Base-by-base conservation (phyloP, 1,140 invertebrate genomes). In the Drosophila guanche region DNA sequence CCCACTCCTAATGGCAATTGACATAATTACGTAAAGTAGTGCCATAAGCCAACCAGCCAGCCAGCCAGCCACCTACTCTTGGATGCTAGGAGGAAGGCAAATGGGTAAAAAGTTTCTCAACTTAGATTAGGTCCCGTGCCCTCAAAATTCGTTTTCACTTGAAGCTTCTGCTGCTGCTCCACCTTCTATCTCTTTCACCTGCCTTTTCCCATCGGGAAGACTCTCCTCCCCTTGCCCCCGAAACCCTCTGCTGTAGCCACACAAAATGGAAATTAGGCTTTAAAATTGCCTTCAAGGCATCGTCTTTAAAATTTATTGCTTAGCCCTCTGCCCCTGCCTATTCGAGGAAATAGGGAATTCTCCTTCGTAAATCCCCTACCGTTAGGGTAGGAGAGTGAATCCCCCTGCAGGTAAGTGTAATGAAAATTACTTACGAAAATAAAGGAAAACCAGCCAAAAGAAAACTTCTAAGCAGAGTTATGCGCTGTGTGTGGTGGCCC, bases 11-110 rank as follows among this genome's bases (percentile, higher is more conserved):
- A 88, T 88, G 78, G 69, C 78, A 81, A 83, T 86, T 86, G 83
- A 88, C 78, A 88, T 86, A 86, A 86, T 86, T 86, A 88, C 78
- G 83, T 71, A 88, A 86, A 86, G 83, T 86, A 86, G 83, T 88
- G 78, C 77, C 74, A 40, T 51, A 33, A 33, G 53, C 47, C 42
- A 51, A 33, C 20, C 23, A 16, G 43, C 27, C 25, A 53, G 47
- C 65, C 62, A 25, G 47, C 41, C 47, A 62, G 2, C 47, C n/a
- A 6, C 5, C n/a, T 8, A 10, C 14, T 20, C 20, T 62, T 55
- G 5, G 27, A 22, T 16, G 41, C 8, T 8, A 61, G 16, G 16
- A 20, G 16, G 16, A 20, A 69, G 66, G 62, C 51, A 8, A 20
- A 20, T 20, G 16, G 5, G 25, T 58, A 6, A 25, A 79, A 79